Evolutionary conservation across 2,888 invertebrate species (phyloP).

Genomic region (Volucella inflata): DNA sequence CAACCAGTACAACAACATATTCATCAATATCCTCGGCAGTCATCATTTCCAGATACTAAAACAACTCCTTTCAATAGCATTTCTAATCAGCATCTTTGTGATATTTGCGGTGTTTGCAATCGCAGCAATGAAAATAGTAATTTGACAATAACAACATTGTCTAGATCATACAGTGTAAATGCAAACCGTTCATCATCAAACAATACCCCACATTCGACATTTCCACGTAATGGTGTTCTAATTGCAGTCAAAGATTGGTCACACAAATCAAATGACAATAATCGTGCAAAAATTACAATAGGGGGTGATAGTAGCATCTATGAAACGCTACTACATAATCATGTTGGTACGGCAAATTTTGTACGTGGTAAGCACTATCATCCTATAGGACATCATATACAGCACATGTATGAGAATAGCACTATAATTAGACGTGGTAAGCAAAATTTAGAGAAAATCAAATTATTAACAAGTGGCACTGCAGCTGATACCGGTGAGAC

Average conservation of each 20-base stretch:
- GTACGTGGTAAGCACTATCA: slow-evolving; percentile 59
- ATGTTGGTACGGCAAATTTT: slow-evolving; percentile 51
- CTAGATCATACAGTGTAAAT: slow-evolving; percentile 78
- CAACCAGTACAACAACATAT: slow-evolving; percentile 74
- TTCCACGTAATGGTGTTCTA: slow-evolving; percentile 85
- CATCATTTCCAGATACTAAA: slow-evolving; percentile 77
- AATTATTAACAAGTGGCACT: slow-evolving; percentile 53
- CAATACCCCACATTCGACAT: slow-evolving; percentile 78
- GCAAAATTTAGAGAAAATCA: slow-evolving; percentile 70
- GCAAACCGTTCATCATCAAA: slow-evolving; percentile 72
- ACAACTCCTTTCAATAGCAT: slow-evolving; percentile 72
- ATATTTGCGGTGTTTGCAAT: slow-evolving; percentile 83
- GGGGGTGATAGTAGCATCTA: slow-evolving; percentile 67
- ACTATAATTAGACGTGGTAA: slow-evolving; percentile 79
- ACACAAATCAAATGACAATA: slow-evolving; percentile 80
- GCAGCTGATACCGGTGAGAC: slow-evolving; percentile 62
- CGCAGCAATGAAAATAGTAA: slow-evolving; percentile 84
- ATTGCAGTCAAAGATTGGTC: slow-evolving; percentile 88
- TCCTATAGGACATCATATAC: slow-evolving; percentile 70
- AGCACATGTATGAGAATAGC: slow-evolving; percentile 82
- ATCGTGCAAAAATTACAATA: slow-evolving; percentile 54
- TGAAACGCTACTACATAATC: slow-evolving; percentile 76
- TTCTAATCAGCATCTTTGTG: slow-evolving; percentile 76
- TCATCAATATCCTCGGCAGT: slow-evolving; percentile 77
- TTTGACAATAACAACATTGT: slow-evolving; percentile 83